phyloP scores from a whole-genome alignment of 2,113 vertebrate species.

The Macrotus californicus region DNA sequence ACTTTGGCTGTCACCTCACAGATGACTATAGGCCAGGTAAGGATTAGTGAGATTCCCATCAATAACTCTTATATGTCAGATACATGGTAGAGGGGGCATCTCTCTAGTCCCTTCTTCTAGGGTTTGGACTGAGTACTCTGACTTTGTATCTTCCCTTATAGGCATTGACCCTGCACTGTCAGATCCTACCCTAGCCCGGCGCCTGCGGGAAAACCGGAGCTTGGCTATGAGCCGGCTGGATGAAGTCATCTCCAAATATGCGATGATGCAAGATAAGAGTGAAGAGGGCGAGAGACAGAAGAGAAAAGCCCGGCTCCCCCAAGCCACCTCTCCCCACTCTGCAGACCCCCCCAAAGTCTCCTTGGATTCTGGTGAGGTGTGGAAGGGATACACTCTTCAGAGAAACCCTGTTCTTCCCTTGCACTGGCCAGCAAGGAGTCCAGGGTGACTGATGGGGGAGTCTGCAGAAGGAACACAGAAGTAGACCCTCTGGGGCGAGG shows the following conservation, averaged over 20 bases:
- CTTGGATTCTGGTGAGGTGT: constrained; percentile 76
- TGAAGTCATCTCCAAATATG: constrained; percentile 86
- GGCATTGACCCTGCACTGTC: constrained; percentile 84
- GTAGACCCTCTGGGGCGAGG: background rate
- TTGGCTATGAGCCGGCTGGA: constrained; percentile 82
- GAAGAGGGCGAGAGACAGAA: constrained; percentile 82
- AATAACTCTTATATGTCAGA: background rate
- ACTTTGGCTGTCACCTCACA: constrained; percentile 92
- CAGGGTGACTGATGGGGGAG: background rate
- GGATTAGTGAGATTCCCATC: background rate
- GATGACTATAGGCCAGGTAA: constrained; percentile 86
- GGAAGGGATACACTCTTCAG: background rate
- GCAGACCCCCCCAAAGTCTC: background rate
- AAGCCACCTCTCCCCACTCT: constrained; percentile 33
- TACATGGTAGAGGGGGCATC: background rate
- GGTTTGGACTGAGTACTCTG: background rate
- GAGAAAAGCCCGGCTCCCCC: constrained; percentile 66
- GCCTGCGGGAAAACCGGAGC: constrained; percentile 84
- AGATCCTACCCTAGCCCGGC: constrained; percentile 75
- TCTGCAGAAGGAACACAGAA: background rate
- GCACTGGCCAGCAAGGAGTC: background rate
- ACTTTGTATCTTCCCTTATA: constrained; percentile 19
- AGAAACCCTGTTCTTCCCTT: background rate
- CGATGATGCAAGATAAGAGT: constrained; percentile 82
- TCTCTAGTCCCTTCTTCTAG: background rate